Evolutionary conservation across 2,113 vertebrate species (phyloP).

Genomic region (Prinia subflava): DNA sequence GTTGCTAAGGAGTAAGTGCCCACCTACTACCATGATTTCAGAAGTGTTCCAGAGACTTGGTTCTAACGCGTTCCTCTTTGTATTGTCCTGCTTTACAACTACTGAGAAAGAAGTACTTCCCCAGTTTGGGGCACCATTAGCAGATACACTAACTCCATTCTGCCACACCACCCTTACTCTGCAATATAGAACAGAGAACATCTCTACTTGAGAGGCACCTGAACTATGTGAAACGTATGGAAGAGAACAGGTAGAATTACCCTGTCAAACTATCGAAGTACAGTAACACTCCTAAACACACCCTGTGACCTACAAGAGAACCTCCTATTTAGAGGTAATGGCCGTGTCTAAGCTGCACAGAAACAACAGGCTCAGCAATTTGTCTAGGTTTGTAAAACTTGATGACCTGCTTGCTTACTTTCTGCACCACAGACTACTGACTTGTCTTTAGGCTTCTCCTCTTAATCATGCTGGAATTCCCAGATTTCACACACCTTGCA

Average conservation of each 20-base stretch:
- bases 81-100: not conserved
- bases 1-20: not conserved
- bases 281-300: not conserved
- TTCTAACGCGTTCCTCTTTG: accelerated
- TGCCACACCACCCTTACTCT: not conserved
- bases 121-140: not conserved
- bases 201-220: not conserved
- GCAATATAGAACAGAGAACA: not conserved
- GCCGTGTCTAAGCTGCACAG: not conserved
- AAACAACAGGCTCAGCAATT: not conserved
- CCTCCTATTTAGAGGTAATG: not conserved
- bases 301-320: not conserved
- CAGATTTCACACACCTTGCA: not conserved
- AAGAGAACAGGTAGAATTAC: not conserved
- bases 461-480: not conserved
- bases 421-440: not conserved
- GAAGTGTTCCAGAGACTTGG: not conserved
- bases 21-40: not conserved
- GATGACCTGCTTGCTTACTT: not conserved
- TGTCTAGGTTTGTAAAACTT: not conserved
- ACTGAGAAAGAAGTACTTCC: not conserved
- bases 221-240: accelerated
- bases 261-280: not conserved
- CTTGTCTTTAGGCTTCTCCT: not conserved
- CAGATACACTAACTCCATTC: not conserved